These are phyloP conservation scores for Poicephalus meyeri DNA, from an alignment of 2,113 vertebrate species.

Conservation along the genomic window DNA sequence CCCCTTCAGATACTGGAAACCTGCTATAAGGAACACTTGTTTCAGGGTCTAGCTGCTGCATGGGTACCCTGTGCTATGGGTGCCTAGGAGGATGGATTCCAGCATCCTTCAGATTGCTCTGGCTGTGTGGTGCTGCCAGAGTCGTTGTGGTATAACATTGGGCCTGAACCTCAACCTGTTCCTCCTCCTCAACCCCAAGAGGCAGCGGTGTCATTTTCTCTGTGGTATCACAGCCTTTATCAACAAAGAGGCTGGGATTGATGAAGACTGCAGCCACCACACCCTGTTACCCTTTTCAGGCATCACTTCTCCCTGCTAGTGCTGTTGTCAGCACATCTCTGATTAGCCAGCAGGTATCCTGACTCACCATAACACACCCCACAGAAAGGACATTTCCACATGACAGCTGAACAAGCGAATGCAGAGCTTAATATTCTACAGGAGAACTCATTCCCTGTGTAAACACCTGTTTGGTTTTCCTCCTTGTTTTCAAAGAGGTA, in stretches of 20 bases:
- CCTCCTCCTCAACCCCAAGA: neutral
- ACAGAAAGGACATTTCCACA: neutral
- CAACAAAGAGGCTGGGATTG: neutral
- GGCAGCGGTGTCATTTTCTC: neutral
- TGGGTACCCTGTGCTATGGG: neutral
- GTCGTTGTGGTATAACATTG: neutral
- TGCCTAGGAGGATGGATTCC: neutral
- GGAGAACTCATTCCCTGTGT: rapidly evolving
- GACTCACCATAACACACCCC: neutral
- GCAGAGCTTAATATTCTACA: neutral
- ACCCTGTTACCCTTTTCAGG: neutral
- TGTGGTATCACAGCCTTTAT: neutral
- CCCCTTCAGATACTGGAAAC: too few species aligned
- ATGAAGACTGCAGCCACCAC: neutral
- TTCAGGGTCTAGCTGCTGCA: neutral
- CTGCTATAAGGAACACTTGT: neutral
- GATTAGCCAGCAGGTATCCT: neutral
- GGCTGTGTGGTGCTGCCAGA: neutral
- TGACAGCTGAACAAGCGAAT: neutral
- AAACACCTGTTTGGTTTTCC: neutral
- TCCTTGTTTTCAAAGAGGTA: neutral
- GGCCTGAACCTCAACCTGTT: neutral
- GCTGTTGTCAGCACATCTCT: neutral
- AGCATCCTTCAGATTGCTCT: neutral
- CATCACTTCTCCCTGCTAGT: neutral